Conservation (phyloP, 2,888 invertebrate genomes). For the Zele albiditarsus region DNA sequence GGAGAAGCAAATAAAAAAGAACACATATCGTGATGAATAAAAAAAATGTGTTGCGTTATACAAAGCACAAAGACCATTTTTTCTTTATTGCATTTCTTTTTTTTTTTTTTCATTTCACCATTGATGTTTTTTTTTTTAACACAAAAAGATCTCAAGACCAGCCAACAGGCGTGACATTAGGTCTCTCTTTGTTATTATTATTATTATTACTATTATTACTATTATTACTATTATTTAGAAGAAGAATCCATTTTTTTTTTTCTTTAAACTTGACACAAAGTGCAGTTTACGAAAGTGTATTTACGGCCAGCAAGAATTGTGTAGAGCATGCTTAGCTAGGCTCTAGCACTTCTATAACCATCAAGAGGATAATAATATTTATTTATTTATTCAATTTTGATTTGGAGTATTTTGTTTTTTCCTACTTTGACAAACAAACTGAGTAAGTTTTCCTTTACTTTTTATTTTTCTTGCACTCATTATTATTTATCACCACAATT, state of each 20-base stretch:
- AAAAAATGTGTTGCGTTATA: not conserved
- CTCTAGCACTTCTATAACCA: conserved; percentile 57
- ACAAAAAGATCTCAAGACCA: conserved; percentile 30
- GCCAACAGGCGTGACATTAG: conserved; percentile 27
- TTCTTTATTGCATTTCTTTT: not conserved
- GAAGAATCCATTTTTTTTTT: not conserved
- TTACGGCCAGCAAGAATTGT: conserved; percentile 60
- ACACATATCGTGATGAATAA: not conserved
- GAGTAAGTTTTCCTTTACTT: not conserved
- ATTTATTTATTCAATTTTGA: conserved; percentile 44
- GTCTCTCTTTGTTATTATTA: not conserved
- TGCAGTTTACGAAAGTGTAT: conserved; percentile 26
- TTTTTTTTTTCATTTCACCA: conserved; percentile 15
- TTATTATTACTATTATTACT: conserved; percentile 17
- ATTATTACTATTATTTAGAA: not conserved
- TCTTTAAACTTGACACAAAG: conserved; percentile 1
- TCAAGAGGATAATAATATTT: conserved; percentile 54
- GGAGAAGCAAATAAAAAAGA: not conserved
- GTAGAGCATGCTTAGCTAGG: conserved; percentile 67
- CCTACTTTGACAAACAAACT: not conserved
- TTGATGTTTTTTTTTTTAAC: not conserved
- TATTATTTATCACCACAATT: conserved; percentile 4
- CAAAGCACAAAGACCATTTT: not conserved
- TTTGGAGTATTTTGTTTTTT: conserved; percentile 19
- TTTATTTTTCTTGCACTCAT: conserved; percentile 5